Evolutionary conservation across 2,113 vertebrate genomes (phyloP), one percentile per base, ranked within the genome.

Genomic region (Tetrao urogallus): DNA sequence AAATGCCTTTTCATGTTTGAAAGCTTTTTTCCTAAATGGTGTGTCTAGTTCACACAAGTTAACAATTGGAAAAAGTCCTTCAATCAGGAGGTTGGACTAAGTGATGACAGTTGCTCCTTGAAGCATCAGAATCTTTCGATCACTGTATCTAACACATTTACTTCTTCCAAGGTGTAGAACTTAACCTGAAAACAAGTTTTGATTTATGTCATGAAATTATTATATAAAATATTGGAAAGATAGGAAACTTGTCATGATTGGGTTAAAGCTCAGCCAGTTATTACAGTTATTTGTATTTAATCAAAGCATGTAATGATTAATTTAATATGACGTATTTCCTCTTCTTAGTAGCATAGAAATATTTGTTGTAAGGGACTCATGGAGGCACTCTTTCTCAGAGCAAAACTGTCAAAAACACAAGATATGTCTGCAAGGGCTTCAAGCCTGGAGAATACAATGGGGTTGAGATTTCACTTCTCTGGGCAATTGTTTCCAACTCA

Each of bases 11-110:
- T 79, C 6, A 1, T 15, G 70, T 91, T 89, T 94, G 52, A 70
- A 91, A 82, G 27, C 40, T 8, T 45, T 89, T 77, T 87, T 40
- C 32, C 43, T 58, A 82, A 86, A 45, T 79, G 15, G n/a, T 82
- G 50, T 85, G 40, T 66, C 48, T 88, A 65, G 70, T 61, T 78
- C 69, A 72, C 56, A 89, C 43, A 84, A 45, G 50, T 32, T 34
- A 94, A 84, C 61, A 91, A 79, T 80, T 66, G 66, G 43, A 77
- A 88, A 84, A 89, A 60, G 11, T 30, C 58, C 67, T 79, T 45
- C 22, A 70, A 75, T 79, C 63, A 28, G 43, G 27, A 91, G 48
- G 43, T 87, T 84, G 75, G 67, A 76, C 61, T 82, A 80, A 27
- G 27, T 79, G 75, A 19, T 85, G 71, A 91, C 40, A 72, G 52